Evolutionary conservation across 2,797 vertebrate genomes (phyloP), one percentile per base, ranked within the genome.

Genomic region (Sebastolobus alascanus): DNA sequence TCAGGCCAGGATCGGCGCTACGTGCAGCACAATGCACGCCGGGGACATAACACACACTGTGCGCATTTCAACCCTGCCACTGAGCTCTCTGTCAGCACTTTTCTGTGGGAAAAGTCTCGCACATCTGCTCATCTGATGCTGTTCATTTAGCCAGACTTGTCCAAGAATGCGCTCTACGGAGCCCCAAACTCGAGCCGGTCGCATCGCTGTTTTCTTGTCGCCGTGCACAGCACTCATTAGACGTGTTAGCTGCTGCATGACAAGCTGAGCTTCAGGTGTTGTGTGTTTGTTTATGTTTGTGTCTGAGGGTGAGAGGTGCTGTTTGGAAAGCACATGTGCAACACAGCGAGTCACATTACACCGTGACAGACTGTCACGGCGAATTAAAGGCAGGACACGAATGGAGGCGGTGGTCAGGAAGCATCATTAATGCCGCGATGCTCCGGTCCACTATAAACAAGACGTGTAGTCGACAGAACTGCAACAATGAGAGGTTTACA

Each of bases 291-390:
- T 84, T 86, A 60, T 77, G 78, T 85, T 87, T 68, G 79, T 73
- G 76, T 89, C 63, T 60, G 77, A 88, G 82, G 84, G 81, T 81
- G 86, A 86, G 89, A 87, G 84, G 73, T 63, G 75, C 80, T 74
- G 84, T 81, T 93, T 80, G 67, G 77, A 77, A 87, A 90, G 92
- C 91, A 88, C 91, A 88, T 90, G 93, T 86, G 84, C 83, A 77
- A 86, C 90, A 83, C 84, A 78, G 81, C 82, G 65, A 92, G 84
- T 88, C 90, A 86, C 90, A 86, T 92, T 90, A 93, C 87, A 89
- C 75, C 82, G 77, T 85, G 86, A 87, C 92, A 85, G 81, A 76
- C 84, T 92, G 91, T 92, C 91, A 90, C 65, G 14, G 74, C 60
- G 84, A 87, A 92, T 94, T 93, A 94, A 84, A 87, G 76, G 81